Conservation (phyloP, 2,797 vertebrate genomes). For the Okamejei kenojei region DNA sequence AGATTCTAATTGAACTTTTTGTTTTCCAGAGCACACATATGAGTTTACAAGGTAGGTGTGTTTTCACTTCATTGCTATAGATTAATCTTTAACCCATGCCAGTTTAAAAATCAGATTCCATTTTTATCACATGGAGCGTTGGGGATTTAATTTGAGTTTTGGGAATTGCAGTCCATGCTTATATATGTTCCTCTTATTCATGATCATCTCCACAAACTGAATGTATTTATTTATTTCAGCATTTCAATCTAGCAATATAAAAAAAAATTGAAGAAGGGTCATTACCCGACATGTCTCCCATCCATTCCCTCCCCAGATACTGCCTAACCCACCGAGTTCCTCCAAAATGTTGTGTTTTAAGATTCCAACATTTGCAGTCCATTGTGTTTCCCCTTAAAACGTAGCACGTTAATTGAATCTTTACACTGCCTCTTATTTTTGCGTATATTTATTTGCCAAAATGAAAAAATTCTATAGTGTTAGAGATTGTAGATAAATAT, state of each 20-base stretch:
- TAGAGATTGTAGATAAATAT: background rate
- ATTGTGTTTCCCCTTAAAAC: background rate
- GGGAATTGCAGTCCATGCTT: background rate
- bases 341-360: no score
- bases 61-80: background rate
- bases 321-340: no score
- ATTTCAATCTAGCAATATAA: background rate
- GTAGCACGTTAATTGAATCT: background rate
- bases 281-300: no score
- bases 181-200: background rate
- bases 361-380: no score
- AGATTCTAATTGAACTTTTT: background rate
- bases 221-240: background rate
- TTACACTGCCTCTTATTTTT: background rate
- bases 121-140: background rate
- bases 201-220: background rate
- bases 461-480: background rate
- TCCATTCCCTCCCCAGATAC: no score
- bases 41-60: background rate
- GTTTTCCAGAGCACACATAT: background rate
- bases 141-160: background rate
- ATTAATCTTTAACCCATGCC: background rate
- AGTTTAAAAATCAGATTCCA: background rate
- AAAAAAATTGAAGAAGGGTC: background rate
- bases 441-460: background rate